These are phyloP conservation scores for Distichodus sexfasciatus DNA, from an alignment of 2,797 vertebrate genomes.

Conservation along the genomic window DNA sequence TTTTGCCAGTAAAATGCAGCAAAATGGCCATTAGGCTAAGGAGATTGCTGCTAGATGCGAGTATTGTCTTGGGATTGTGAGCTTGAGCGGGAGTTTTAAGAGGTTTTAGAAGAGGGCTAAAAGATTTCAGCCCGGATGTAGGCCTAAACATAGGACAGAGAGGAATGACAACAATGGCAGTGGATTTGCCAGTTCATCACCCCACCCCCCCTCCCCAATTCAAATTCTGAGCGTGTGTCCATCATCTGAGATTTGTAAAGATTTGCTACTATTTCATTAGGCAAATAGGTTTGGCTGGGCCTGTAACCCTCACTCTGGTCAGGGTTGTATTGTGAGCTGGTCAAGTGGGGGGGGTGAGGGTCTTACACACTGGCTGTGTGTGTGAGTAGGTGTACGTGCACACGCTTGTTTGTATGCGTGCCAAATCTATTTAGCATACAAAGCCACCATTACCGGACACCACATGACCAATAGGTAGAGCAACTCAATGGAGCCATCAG, in stretches of 20 bases:
- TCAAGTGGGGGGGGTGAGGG: no score
- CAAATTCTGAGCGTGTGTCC: constrained; percentile 37
- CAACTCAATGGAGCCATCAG: no score
- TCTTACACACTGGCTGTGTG: no score
- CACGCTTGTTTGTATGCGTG: no score
- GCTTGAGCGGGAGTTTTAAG: constrained; percentile 49
- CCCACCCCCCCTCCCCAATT: constrained; percentile 9
- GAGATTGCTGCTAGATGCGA: constrained; percentile 33
- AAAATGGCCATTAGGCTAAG: constrained; percentile 37
- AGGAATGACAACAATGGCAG: constrained; percentile 37
- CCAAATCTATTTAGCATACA: no score
- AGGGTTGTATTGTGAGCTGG: not conserved
- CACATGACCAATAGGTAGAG: no score
- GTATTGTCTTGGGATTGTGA: constrained; percentile 53
- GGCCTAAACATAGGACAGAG: not conserved
- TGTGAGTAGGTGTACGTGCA: no score
- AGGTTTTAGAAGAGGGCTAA: constrained; percentile 52
- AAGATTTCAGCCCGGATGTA: constrained; percentile 47
- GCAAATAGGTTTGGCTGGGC: constrained; percentile 63
- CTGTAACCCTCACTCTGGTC: constrained; percentile 32
- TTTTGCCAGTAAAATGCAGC: constrained; percentile 14
- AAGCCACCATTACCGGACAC: no score
- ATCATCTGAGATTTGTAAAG: constrained; percentile 48
- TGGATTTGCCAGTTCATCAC: constrained; percentile 56
- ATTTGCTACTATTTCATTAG: constrained; percentile 69